A percentile compares a stretch with the other conserved stretches of the same genome.
Evolutionary conservation across 2,888 invertebrate species (phyloP).

Genomic region (Nomada flava): DNA sequence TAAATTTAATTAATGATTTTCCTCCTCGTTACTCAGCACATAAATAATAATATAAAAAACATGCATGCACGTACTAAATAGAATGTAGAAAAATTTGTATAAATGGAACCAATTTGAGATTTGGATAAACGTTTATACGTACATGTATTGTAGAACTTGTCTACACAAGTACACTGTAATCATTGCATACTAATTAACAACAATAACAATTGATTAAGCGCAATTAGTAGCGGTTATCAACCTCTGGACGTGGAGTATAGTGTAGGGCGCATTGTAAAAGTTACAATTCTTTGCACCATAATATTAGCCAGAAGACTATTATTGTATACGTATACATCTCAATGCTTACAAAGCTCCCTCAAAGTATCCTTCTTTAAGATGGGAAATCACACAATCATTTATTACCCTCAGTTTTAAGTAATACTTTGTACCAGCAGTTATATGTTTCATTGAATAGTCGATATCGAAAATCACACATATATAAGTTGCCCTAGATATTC

Average conservation of each 20-base stretch:
- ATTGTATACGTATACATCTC: not conserved
- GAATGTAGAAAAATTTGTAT: constrained; percentile 50
- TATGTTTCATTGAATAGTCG: not conserved
- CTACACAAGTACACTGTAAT: constrained; percentile 58
- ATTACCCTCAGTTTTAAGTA: constrained; percentile 4
- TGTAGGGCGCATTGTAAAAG: constrained; percentile 21
- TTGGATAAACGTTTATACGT: constrained; percentile 60
- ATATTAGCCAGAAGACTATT: constrained; percentile 22
- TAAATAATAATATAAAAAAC: constrained; percentile 58
- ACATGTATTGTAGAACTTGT: constrained; percentile 62
- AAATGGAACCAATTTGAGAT: constrained; percentile 57
- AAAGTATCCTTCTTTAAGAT: constrained; percentile 2
- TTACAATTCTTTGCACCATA: constrained; percentile 29
- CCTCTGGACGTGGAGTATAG: constrained; percentile 19
- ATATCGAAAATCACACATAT: constrained; percentile 7
- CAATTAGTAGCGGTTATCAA: constrained; percentile 26
- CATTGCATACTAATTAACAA: constrained; percentile 56
- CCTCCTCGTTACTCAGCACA: constrained; percentile 60
- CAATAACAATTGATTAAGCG: constrained; percentile 34
- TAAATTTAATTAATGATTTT: constrained; percentile 26
- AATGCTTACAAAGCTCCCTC: not conserved
- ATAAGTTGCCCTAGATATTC: not conserved
- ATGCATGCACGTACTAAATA: constrained; percentile 62
- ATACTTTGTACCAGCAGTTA: not conserved
- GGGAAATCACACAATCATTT: constrained; percentile 35